phyloP scores from a whole-genome alignment of 2,797 vertebrate genomes.

The Craterocephalus amniculus region DNA sequence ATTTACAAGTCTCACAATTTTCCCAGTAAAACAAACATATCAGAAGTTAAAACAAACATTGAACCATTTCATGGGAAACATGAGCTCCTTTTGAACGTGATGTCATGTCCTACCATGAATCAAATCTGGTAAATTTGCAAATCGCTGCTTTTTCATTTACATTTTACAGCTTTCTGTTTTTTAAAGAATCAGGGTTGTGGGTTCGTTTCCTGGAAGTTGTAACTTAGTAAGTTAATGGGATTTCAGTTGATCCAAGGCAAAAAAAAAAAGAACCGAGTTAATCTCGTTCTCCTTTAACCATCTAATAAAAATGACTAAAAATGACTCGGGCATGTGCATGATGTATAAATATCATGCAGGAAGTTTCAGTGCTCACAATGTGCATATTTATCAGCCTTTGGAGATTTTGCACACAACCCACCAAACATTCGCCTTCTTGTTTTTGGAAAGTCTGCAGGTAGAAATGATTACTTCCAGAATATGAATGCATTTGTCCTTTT shows the following conservation, averaged over 20 bases:
- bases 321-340: conserved; percentile 2
- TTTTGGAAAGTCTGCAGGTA: conserved; percentile 38
- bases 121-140: background rate
- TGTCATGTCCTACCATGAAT: background rate
- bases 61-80: too few relatives aligned
- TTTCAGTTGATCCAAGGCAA: conserved; percentile 36
- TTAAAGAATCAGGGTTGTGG: too few relatives aligned
- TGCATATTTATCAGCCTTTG: conserved; percentile 42
- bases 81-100: too few relatives aligned
- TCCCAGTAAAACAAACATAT: too few relatives aligned
- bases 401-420: conserved; percentile 28
- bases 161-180: background rate
- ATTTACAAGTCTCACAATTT: too few relatives aligned
- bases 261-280: conserved; percentile 23
- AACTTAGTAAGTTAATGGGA: conserved; percentile 27
- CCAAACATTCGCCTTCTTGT: conserved; percentile 11
- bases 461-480: conserved; percentile 39
- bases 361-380: conserved; percentile 29
- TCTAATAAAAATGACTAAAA: conserved; percentile 18
- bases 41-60: too few relatives aligned
- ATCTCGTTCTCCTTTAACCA: conserved; percentile 36
- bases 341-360: conserved; percentile 36
- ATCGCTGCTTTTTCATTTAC: background rate
- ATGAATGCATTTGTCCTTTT: conserved; percentile 42
- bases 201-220: background rate